Evolutionary conservation across 2,888 invertebrate genomes (phyloP), one percentile per base, ranked within the genome.

Genomic region (Andricus quercusramuli): DNA sequence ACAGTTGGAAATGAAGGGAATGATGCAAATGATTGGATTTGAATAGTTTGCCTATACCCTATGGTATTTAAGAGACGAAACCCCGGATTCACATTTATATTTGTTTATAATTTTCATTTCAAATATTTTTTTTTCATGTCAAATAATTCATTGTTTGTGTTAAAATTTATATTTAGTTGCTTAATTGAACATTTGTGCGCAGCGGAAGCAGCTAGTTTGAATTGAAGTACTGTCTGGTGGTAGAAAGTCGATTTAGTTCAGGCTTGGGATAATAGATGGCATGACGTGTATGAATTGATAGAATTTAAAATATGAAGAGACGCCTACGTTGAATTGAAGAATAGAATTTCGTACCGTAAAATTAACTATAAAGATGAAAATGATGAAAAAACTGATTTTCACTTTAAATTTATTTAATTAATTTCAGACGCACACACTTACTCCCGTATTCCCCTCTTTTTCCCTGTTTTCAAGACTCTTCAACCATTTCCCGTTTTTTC

Each of bases 1-100:
- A 59, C 59, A 59, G 59, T 59, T 22, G 59, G n/a, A 59, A 59
- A 59, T 59, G 59, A 59, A 59, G 56, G 56, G 4, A 56, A n/a
- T 56, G 9, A 56, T 56, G n/a, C 9, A 2, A n/a, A 56, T n/a
- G 9, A 47, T 47, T 47, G n/a, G 8, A n/a, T 56, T 56, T n/a
- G n/a, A n/a, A 56, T n/a, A n/a, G 56, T n/a, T 56, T 56, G n/a
- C 15, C 44, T 44, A 13, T 11, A 2, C 1, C 3, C 9, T 9
- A 9, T n/a, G 2, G 11, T 11, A 11, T n/a, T n/a, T 11, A n/a
- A 56, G 56, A 22, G n/a, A 56, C 11, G 9, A 11, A n/a, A 56
- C n/a, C n/a, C n/a, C 2, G n/a, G 11, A n/a, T 56, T n/a, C 11
- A 3, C 1, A 15, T 44, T 3, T 44, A 44, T 3, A 3, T 13